Percentiles rank a stretch among this genome's conserved stretches.
phyloP scores from a whole-genome alignment of 2,888 invertebrate species.

The Xylocampa areola region DNA sequence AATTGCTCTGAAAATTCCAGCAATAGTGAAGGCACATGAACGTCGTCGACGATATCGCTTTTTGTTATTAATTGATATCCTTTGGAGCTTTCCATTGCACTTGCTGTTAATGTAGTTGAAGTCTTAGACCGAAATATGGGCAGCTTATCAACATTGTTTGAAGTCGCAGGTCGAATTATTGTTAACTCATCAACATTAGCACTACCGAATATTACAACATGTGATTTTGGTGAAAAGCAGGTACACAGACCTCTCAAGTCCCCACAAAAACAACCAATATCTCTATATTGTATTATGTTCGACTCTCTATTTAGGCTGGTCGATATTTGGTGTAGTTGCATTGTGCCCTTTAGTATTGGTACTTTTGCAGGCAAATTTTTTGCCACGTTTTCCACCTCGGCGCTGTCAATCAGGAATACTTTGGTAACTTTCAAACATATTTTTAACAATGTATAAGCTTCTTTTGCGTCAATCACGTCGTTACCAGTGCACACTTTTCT shows the following conservation, averaged over 20 bases:
- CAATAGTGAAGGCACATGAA: no score
- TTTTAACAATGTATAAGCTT: slow-evolving; percentile 12
- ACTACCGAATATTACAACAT: slow-evolving; percentile 5
- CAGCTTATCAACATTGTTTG: no score
- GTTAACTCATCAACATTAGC: slow-evolving; percentile 7
- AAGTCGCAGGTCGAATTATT: no score
- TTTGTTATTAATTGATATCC: no score
- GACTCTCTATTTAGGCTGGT: slow-evolving; percentile 5
- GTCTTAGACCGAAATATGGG: no score
- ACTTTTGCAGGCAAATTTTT: slow-evolving; percentile 8
- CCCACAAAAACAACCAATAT: slow-evolving; percentile 25
- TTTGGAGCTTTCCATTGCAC: no score
- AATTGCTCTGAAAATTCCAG: no score
- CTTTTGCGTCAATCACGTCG: slow-evolving; percentile 25
- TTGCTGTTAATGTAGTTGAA: no score
- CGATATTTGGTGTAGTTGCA: slow-evolving; percentile 12
- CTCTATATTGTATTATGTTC: slow-evolving; percentile 20
- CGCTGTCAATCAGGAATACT: slow-evolving; percentile 6
- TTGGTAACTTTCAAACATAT: slow-evolving; percentile 5
- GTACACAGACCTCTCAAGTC: slow-evolving; percentile 23
- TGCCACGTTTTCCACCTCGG: slow-evolving; percentile 3
- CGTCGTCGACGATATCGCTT: no score
- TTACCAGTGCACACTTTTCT: slow-evolving; percentile 16
- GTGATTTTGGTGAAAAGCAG: slow-evolving; percentile 25
- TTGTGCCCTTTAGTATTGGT: slow-evolving; percentile 8